A percentile compares a stretch with the other conserved stretches of the same genome.
Conservation (phyloP, 2,797 vertebrate genomes). For the Hoplostethus atlanticus region DNA sequence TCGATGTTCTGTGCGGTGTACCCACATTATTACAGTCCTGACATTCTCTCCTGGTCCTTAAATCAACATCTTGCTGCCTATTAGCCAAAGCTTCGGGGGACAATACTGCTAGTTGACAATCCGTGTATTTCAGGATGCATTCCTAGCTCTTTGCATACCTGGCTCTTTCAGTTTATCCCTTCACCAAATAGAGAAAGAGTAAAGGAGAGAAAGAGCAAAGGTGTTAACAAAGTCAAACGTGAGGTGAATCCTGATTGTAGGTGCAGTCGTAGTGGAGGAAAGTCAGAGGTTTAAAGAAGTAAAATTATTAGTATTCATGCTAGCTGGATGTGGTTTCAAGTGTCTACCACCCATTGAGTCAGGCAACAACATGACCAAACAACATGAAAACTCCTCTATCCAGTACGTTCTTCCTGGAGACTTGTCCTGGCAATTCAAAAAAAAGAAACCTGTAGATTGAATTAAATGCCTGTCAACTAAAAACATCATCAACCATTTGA, state of each 20-base stretch:
- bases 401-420: background rate
- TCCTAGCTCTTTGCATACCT: slow-evolving; percentile 41
- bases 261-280: too few species aligned
- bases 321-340: slow-evolving; percentile 44
- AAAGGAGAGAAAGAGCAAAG: slow-evolving; percentile 19
- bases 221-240: slow-evolving; percentile 31
- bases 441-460: background rate
- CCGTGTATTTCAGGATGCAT: slow-evolving; percentile 45
- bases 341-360: background rate
- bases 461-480: slow-evolving; percentile 23
- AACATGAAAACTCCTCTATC: background rate
- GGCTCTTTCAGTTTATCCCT: background rate
- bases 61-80: slow-evolving; percentile 79
- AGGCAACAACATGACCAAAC: background rate
- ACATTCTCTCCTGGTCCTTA: slow-evolving; percentile 63
- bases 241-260: slow-evolving; percentile 29
- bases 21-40: slow-evolving; percentile 62
- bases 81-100: slow-evolving; percentile 72
- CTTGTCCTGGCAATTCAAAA: background rate
- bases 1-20: slow-evolving; percentile 51
- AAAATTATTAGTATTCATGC: slow-evolving; percentile 55
- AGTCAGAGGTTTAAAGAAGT: slow-evolving; percentile 20
- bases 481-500: slow-evolving; percentile 12
- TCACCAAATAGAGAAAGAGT: slow-evolving; percentile 1
- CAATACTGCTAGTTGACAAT: slow-evolving; percentile 58